phyloP scores from a whole-genome alignment of 1,140 invertebrate species.

The Drosophila trapezifrons region DNA sequence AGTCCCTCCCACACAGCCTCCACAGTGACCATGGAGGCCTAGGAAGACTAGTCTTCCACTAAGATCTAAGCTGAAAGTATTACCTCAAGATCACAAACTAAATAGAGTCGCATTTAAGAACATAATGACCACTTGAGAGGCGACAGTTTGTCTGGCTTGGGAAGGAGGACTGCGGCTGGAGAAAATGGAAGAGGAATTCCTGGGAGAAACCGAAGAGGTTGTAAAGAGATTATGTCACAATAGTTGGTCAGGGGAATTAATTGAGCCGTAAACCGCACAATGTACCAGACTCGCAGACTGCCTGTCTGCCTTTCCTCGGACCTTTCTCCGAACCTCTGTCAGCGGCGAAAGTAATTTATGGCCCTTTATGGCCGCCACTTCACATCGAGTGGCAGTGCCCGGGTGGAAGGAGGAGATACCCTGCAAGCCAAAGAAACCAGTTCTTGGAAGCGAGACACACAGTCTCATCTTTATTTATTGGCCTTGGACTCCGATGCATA shows the following conservation, averaged over 20 bases:
- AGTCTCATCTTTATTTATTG: constrained; percentile 39
- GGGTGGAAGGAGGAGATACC: constrained; percentile 15
- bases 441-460: constrained; percentile 38
- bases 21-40: constrained; percentile 64
- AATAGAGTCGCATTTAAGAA: constrained; percentile 22
- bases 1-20: constrained; percentile 59
- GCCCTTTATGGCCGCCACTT: constrained; percentile 23
- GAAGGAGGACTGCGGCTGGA: constrained; percentile 45
- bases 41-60: constrained; percentile 4
- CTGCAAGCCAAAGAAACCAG: constrained; percentile 3
- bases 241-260: constrained; percentile 69
- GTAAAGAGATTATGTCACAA: constrained; percentile 75
- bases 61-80: constrained; percentile 53
- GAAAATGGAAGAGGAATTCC: constrained; percentile 8
- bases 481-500: constrained; percentile 46
- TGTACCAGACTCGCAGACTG: constrained; percentile 11
- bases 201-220: constrained; percentile 51
- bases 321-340: constrained; percentile 57
- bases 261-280: constrained; percentile 73
- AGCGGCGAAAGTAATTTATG: constrained; percentile 32
- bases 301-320: constrained; percentile 31
- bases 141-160: constrained; percentile 62
- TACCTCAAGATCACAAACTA: constrained; percentile 37
- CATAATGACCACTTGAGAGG: constrained; percentile 25
- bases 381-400: not conserved